Base-by-base conservation (phyloP, 2,888 invertebrate species). In the Acronicta leporina region DNA sequence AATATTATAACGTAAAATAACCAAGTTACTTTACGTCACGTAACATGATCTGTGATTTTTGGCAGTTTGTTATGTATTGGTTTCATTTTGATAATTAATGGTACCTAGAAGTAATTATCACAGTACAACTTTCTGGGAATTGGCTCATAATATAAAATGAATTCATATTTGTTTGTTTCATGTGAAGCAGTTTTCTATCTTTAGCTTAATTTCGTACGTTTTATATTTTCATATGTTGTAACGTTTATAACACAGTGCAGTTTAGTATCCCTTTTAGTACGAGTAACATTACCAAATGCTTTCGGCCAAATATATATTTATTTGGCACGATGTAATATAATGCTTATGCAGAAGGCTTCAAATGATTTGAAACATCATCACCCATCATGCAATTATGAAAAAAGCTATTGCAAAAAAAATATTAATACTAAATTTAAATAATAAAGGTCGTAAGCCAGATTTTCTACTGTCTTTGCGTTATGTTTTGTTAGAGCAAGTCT, bases 71-170 rank as follows among this genome's bases (percentile, higher is more conserved):
- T 64, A 47, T 54, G 4, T 33, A 33, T 67, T 62, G 13, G 16
- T 70, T 38, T 25, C 41, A 63, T 59, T 64, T 58, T 33, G 3
- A 33, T 33, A 11, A 33, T 1, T n/a, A 30, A 33, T 33, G 33
- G 33, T 33, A 4, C 1, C 10, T 52, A 57, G 56, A 75, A 70
- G 67, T 63, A 60, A 68, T 20, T 66, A 63, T 41, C 66, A 50
- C 73, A 77, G 68, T 80, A 66, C 25, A 54, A 64, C 53, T 67
- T 54, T 56, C 47, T 58, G 67, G 58, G 71, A 73, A 54, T 62
- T 43, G 52, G 58, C 54, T 73, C 54, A 61, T 70, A 63, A 52
- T 49, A 60, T 75, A 77, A 51, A 66, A 77, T 78, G 46, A 67
- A 69, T 71, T 78, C 59, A 73, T 73, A n/a, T 40, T 74, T 27